Base-by-base conservation (phyloP, 2,888 invertebrate species). In the Drosophila seclusa region DNA sequence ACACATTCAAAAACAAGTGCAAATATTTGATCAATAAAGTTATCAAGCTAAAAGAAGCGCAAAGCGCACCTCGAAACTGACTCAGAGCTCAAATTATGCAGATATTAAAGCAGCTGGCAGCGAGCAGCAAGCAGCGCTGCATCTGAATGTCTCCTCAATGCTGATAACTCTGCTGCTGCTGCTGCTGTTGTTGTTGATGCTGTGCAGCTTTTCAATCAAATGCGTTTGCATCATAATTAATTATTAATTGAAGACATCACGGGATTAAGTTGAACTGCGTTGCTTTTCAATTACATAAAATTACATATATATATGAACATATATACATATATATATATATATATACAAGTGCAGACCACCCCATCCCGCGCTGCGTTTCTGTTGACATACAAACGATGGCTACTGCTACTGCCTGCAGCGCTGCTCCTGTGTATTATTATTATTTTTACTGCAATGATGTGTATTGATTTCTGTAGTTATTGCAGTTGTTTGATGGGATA, bases 11-110 rank as follows among this genome's bases (percentile, higher is more conserved):
- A 55, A 48, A 75, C n/a, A 49, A 36, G 27, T 60, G 42, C 70
- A 88, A 86, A 88, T 87, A 89, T 83, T 83, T 83, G 84, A 89
- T 89, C 83, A 83, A 83, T 83, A 83, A 78, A 82, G 29, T 59
- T 76, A 60, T 68, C 80, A 73, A 57, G 34, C 36, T 60, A 54
- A 64, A 74, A 60, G 62, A 79, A 77, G 54, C 61, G 62, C 53
- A 49, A 66, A 67, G 52, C 80, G 50, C 76, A 59, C 68, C 59
- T 55, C 59, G 42, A 29, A 38, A 52, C 62, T 70, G 77, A 79
- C 50, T 77, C 79, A 79, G 59, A 62, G 32, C 59, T 50, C 6
- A 32, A 72, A 53, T 63, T 58, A 54, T 34, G 62, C 7, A 32
- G 27, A 58, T 75, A 65, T 55, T 29, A 65, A 68, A 64, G 55